Conservation (phyloP, 2,888 invertebrate genomes). For the Drosophila cognata region DNA sequence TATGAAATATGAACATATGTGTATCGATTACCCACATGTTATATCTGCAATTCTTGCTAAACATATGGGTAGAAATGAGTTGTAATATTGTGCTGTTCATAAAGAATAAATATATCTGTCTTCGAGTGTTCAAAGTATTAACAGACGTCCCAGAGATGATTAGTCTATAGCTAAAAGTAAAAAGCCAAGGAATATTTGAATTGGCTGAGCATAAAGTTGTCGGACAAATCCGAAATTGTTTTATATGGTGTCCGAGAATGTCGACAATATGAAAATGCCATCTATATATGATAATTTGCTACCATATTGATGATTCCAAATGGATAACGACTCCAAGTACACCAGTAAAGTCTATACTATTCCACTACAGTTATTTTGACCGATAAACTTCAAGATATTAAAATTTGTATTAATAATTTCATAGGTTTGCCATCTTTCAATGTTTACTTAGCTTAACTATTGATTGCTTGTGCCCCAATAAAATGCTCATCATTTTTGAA, state of each 20-base stretch:
- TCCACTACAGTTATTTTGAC: neutral
- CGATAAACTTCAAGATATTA: neutral
- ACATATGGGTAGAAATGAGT: neutral
- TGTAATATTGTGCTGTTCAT: neutral
- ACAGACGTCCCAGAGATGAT: neutral
- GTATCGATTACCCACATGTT: neutral
- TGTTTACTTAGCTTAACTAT: accelerated
- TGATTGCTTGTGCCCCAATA: neutral
- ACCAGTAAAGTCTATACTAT: no score
- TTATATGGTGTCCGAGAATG: neutral
- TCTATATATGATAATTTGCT: neutral
- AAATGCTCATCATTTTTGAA: neutral
- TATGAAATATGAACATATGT: neutral
- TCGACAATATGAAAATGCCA: neutral
- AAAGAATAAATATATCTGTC: neutral
- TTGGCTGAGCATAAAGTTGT: neutral
- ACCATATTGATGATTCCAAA: neutral
- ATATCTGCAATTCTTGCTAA: neutral
- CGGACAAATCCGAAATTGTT: neutral
- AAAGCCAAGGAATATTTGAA: neutral
- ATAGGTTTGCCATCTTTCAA: neutral
- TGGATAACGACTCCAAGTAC: neutral
- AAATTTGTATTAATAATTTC: neutral
- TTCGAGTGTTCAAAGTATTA: neutral
- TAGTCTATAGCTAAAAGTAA: no score